Evolutionary conservation across 2,113 vertebrate genomes (phyloP).

Genomic region (Actinemys pallida): DNA sequence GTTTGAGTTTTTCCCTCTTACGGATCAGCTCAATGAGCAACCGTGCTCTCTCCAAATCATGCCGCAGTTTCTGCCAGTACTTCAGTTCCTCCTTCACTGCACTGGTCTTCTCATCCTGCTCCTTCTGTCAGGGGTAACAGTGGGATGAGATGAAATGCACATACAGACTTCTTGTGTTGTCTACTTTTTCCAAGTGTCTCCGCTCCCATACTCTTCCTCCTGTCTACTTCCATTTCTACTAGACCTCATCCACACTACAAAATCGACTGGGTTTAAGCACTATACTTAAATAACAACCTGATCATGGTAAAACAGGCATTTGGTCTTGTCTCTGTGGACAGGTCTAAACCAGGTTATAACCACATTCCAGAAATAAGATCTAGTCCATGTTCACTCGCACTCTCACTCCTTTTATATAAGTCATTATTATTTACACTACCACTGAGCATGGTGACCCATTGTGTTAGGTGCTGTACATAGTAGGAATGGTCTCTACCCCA

Average conservation of each 20-base stretch:
- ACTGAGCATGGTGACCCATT: background rate
- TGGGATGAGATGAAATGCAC: background rate
- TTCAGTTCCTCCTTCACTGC: conserved; percentile 94
- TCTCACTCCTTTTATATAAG: background rate
- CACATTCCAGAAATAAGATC: background rate
- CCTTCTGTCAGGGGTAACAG: conserved; percentile 78
- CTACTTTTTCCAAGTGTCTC: background rate
- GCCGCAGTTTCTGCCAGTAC: conserved; percentile 98
- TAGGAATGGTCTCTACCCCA: background rate
- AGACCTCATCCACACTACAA: background rate
- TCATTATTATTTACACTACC: background rate
- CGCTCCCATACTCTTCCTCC: background rate
- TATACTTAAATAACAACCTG: background rate
- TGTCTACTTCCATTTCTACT: background rate
- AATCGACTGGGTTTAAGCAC: background rate
- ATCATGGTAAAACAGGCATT: background rate
- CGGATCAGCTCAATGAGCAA: conserved; percentile 96
- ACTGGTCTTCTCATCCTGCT: conserved; percentile 93
- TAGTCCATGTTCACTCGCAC: background rate
- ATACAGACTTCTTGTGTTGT: background rate
- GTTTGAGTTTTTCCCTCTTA: conserved; percentile 96
- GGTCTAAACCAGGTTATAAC: background rate
- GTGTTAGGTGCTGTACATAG: background rate
- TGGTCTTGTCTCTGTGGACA: background rate
- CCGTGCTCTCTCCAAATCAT: conserved; percentile 93